Percentiles rank a stretch among this genome's conserved stretches.
phyloP scores from a whole-genome alignment of 2,113 vertebrate species.

The Serinus canaria region DNA sequence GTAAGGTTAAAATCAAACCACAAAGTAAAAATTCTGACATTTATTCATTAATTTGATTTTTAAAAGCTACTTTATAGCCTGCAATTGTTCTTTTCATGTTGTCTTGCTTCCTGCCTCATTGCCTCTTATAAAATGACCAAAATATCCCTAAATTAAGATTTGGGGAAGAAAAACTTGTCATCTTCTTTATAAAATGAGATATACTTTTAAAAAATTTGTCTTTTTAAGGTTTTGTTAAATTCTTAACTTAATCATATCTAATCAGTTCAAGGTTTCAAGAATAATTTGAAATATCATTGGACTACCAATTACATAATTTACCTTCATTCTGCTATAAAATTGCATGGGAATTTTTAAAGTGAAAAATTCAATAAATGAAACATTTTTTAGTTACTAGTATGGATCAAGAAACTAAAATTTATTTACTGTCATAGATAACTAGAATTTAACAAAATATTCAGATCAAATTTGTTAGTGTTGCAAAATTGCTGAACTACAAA shows the following conservation, averaged over 20 bases:
- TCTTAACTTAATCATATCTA: background rate
- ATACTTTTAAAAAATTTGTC: background rate
- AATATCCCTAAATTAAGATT: background rate
- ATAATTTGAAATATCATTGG: background rate
- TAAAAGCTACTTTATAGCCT: background rate
- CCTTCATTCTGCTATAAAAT: background rate
- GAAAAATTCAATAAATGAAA: background rate
- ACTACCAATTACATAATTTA: background rate
- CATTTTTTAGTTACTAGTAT: background rate
- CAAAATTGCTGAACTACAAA: background rate
- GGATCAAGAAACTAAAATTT: background rate
- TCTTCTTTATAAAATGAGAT: background rate
- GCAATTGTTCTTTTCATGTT: background rate
- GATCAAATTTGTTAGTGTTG: background rate
- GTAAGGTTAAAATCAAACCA: background rate
- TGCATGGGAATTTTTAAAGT: background rate
- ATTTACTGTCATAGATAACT: background rate
- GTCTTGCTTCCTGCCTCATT: background rate
- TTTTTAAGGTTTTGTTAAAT: background rate
- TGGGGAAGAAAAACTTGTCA: background rate
- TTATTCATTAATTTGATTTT: background rate
- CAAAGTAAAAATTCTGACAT: background rate
- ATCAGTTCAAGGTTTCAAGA: background rate
- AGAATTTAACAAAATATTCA: background rate
- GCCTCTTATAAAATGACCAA: background rate